A percentile compares a stretch with the other conserved stretches of the same genome.
Conservation (phyloP, 2,888 invertebrate genomes). For the Trilocha varians region DNA sequence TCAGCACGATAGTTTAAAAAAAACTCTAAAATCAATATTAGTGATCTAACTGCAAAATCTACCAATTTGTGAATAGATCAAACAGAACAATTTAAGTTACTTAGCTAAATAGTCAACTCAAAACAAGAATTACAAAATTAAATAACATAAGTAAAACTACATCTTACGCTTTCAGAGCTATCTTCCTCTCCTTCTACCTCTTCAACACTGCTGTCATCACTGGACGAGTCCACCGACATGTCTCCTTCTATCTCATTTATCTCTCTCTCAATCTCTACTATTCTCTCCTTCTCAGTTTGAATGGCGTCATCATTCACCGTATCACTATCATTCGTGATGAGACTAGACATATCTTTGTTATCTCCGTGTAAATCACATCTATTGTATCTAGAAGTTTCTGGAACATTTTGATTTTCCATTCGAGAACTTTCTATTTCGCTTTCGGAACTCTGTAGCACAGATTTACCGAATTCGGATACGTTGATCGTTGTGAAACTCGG, state of each 20-base stretch:
- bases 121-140: constrained; percentile 1
- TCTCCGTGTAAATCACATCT: constrained; percentile 41
- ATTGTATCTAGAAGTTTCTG: too few species aligned
- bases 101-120: too few species aligned
- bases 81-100: too few species aligned
- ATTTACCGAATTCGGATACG: constrained; percentile 41
- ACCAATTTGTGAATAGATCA: too few species aligned
- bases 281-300: constrained; percentile 51
- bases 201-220: constrained; percentile 13
- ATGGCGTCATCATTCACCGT: constrained; percentile 23
- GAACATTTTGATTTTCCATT: constrained; percentile 18
- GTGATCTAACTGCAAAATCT: too few species aligned
- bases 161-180: constrained; percentile 17
- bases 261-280: constrained; percentile 60
- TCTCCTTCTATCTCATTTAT: constrained; percentile 58
- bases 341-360: constrained; percentile 35
- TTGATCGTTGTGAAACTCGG: constrained; percentile 39
- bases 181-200: constrained; percentile 15
- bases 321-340: constrained; percentile 60
- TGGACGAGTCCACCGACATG: constrained; percentile 33
- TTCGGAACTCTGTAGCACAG: constrained; percentile 40
- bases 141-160: not conserved
- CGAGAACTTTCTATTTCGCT: constrained; percentile 31
- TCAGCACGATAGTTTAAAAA: too few species aligned
- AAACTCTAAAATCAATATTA: too few species aligned